Evolutionary conservation across 2,113 vertebrate species (phyloP).

Genomic region (Procapra przewalskii): DNA sequence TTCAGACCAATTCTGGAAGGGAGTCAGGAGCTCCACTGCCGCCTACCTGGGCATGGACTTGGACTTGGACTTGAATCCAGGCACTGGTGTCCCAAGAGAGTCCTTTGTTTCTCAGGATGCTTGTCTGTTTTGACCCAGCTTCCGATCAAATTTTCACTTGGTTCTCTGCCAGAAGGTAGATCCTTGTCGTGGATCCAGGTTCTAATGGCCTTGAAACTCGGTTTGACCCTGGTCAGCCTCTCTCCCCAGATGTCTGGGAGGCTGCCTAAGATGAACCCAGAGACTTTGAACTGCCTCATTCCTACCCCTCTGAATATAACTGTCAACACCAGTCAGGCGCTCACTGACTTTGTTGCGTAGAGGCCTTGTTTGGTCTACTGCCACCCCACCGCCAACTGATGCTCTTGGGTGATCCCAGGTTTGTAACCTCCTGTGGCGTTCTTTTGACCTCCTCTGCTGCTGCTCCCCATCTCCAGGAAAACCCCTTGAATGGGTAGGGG

Average conservation of each 20-base stretch:
- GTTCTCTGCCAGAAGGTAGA: background rate
- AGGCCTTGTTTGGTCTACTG: background rate
- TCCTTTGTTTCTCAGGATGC: background rate
- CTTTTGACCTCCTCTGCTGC: background rate
- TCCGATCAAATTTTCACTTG: background rate
- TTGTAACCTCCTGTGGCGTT: background rate
- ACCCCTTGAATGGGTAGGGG: background rate
- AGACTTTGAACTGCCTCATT: background rate
- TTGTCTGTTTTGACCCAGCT: background rate
- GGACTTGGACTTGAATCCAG: background rate
- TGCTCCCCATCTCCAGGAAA: background rate
- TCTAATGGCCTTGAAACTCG: background rate
- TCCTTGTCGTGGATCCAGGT: background rate
- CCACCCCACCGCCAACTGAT: accelerated
- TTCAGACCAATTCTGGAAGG: background rate
- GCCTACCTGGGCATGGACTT: background rate
- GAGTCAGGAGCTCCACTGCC: accelerated
- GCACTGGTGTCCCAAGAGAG: background rate
- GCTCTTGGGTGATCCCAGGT: no score
- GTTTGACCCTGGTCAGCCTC: background rate
- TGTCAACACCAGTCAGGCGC: background rate
- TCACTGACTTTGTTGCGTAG: background rate
- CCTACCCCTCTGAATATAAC: background rate
- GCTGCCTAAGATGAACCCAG: background rate
- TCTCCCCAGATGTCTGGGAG: background rate